phyloP scores from a whole-genome alignment of 2,113 vertebrate genomes.

The Arvicanthis niloticus region DNA sequence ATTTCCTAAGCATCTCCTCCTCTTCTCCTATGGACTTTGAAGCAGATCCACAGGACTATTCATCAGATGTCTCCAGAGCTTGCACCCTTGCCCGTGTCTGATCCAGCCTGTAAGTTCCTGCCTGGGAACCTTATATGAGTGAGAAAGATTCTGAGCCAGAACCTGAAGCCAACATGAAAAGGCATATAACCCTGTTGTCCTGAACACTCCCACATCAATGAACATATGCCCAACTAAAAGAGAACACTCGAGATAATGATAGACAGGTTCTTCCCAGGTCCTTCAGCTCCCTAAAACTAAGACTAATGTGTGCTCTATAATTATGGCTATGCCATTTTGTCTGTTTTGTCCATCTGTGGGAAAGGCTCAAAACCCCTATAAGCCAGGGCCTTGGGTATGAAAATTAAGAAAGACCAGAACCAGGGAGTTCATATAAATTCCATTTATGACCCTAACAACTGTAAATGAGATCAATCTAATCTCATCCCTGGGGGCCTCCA shows the following conservation, averaged over 20 bases:
- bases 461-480: not conserved
- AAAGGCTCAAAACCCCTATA: not conserved
- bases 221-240: not conserved
- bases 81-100: not conserved
- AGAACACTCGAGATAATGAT: not conserved
- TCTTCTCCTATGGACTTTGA: not conserved
- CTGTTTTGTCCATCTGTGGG: not conserved
- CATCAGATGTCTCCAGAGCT: too few relatives aligned
- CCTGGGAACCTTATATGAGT: not conserved
- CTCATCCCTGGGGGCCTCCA: not conserved
- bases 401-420: not conserved
- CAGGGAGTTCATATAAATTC: not conserved
- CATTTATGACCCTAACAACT: not conserved
- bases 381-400: not conserved
- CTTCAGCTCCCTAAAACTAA: not conserved
- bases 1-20: not conserved
- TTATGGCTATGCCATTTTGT: not conserved
- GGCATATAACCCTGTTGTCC: not conserved
- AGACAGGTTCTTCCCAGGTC: not conserved
- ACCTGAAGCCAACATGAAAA: not conserved
- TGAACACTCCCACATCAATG: not conserved
- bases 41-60: not conserved
- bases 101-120: not conserved
- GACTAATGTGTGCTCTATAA: not conserved
- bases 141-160: not conserved